Evolutionary conservation across 2,888 invertebrate species (phyloP).

Genomic region (Mythimna pallens): DNA sequence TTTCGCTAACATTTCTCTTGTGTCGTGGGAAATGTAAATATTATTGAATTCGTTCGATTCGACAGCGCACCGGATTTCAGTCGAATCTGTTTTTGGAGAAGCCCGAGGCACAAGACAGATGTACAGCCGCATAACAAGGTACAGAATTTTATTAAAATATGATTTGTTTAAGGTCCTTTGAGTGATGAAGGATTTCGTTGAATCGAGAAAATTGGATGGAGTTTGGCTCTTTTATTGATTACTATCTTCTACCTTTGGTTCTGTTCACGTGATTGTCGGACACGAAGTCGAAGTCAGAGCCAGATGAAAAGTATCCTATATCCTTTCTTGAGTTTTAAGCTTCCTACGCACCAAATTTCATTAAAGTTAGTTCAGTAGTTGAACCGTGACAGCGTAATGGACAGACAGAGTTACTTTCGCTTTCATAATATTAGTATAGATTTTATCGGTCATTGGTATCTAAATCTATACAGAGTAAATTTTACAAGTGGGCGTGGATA

Average conservation of each 20-base stretch:
- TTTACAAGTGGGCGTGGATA: too few relatives aligned
- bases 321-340: too few relatives aligned
- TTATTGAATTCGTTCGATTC: slow-evolving; percentile 67
- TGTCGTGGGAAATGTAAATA: slow-evolving; percentile 69
- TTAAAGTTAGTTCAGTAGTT: too few relatives aligned
- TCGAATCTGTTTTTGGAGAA: slow-evolving; percentile 53
- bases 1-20: slow-evolving; percentile 49
- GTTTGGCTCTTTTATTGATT: not conserved
- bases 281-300: too few relatives aligned
- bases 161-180: slow-evolving; percentile 4
- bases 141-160: slow-evolving; percentile 37
- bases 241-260: not conserved
- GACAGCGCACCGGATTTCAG: slow-evolving; percentile 57
- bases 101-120: slow-evolving; percentile 37
- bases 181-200: not conserved
- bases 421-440: too few relatives aligned
- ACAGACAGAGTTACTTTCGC: too few relatives aligned
- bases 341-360: too few relatives aligned
- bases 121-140: slow-evolving; percentile 20
- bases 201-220: not conserved
- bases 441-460: too few relatives aligned
- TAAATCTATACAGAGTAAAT: too few relatives aligned
- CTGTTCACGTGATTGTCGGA: too few relatives aligned
- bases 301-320: too few relatives aligned
- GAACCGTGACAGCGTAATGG: too few relatives aligned